These are phyloP conservation scores for Dipodomys ordii DNA, from an alignment of 2,113 vertebrate species.

Conservation along the genomic window DNA sequence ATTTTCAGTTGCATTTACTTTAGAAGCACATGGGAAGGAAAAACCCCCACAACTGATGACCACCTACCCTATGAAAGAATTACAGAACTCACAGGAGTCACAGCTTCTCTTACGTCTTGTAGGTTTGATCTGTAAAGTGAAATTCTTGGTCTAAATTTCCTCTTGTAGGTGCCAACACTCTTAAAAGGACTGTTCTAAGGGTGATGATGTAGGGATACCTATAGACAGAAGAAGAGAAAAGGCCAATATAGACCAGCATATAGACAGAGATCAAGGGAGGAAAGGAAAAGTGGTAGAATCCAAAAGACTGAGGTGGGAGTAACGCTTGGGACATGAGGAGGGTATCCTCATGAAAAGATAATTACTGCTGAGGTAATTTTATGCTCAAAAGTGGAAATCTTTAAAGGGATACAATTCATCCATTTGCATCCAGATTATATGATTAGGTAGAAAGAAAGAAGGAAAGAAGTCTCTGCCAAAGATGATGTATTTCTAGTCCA, in stretches of 20 bases:
- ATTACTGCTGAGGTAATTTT: not conserved
- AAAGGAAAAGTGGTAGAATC: slow-evolving; percentile 41
- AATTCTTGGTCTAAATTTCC: slow-evolving; percentile 77
- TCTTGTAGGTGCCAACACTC: slow-evolving; percentile 77
- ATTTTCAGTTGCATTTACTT: not conserved
- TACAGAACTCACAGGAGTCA: slow-evolving; percentile 71
- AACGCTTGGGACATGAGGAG: rapidly evolving
- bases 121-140: slow-evolving; percentile 75
- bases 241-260: slow-evolving; percentile 77
- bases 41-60: slow-evolving; percentile 23
- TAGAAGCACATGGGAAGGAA: slow-evolving; percentile 36
- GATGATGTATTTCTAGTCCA: slow-evolving; percentile 17
- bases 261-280: slow-evolving; percentile 59
- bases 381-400: not conserved
- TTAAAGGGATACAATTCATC: not conserved
- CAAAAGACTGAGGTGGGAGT: not conserved
- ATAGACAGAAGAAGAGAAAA: slow-evolving; percentile 80
- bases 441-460: too few species aligned
- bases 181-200: slow-evolving; percentile 80
- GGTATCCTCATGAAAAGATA: not conserved
- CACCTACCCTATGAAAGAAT: slow-evolving; percentile 74
- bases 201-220: slow-evolving; percentile 78
- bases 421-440: not conserved
- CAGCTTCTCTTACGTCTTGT: slow-evolving; percentile 73
- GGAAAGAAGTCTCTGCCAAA: slow-evolving; percentile 17